These are phyloP conservation scores for Thymelicus lineola DNA, from an alignment of 2,888 invertebrate species.

Conservation along the genomic window DNA sequence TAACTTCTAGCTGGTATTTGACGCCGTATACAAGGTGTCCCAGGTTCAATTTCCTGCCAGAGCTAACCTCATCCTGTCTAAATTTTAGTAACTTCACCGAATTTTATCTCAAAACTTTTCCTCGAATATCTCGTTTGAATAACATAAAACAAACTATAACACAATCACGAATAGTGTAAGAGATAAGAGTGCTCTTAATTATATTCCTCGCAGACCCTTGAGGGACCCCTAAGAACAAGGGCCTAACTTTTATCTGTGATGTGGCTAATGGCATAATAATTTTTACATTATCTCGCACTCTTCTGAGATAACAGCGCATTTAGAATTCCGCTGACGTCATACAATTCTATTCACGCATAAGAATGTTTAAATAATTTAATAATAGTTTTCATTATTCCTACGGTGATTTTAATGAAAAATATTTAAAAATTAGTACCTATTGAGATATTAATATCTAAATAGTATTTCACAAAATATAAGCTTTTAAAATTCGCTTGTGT, in stretches of 20 bases:
- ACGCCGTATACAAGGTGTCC: too few species aligned
- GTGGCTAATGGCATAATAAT: constrained; percentile 9
- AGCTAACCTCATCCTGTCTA: too few species aligned
- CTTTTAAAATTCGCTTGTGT: too few species aligned
- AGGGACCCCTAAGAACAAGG: constrained; percentile 5
- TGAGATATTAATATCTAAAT: too few species aligned
- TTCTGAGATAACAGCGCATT: background rate
- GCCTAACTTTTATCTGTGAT: background rate
- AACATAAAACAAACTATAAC: background rate
- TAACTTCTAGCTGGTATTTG: too few species aligned
- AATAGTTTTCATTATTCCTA: too few species aligned
- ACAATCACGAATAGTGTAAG: background rate
- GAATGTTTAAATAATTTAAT: too few species aligned
- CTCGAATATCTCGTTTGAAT: background rate
- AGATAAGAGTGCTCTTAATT: constrained; percentile 7
- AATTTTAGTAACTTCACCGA: background rate
- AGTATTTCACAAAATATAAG: too few species aligned
- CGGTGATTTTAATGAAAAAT: too few species aligned
- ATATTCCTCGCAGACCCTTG: background rate
- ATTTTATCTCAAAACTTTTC: background rate
- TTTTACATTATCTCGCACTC: constrained; percentile 2
- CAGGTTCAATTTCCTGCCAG: too few species aligned
- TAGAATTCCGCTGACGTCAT: background rate
- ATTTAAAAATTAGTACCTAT: too few species aligned
- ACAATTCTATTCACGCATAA: background rate